Evolutionary conservation across 2,113 vertebrate genomes (phyloP).

Genomic region (Mus spicilegus): DNA sequence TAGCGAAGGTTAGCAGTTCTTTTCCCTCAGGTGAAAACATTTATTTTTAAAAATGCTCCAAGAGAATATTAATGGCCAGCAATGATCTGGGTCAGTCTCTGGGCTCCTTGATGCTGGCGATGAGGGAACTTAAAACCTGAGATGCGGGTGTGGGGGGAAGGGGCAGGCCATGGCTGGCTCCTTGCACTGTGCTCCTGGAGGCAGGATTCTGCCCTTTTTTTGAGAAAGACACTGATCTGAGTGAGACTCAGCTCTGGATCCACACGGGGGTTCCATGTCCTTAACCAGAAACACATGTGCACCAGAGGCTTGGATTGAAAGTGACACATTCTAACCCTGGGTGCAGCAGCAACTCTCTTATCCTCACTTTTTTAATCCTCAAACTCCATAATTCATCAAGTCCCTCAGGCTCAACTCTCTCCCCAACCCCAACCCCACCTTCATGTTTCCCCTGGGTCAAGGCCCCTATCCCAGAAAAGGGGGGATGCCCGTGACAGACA

Average conservation of each 20-base stretch:
- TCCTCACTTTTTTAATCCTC: conserved; percentile 77
- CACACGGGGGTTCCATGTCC: not conserved
- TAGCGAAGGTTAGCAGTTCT: conserved; percentile 72
- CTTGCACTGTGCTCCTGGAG: not conserved
- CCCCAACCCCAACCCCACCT: not conserved
- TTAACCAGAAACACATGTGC: conserved; percentile 79
- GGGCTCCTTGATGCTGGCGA: conserved; percentile 59
- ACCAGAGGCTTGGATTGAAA: conserved; percentile 69
- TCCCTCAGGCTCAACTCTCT: conserved; percentile 40
- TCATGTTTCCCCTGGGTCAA: not conserved
- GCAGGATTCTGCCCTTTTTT: not conserved
- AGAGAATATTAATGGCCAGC: conserved; percentile 76
- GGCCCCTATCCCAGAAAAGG: not conserved
- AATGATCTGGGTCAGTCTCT: conserved; percentile 52
- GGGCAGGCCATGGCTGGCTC: not conserved
- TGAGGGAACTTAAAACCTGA: not conserved
- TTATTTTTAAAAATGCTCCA: conserved; percentile 54
- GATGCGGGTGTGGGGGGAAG: no score
- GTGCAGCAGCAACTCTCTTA: conserved; percentile 66
- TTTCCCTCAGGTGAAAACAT: conserved; percentile 71
- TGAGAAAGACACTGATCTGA: not conserved
- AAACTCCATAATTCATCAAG: conserved; percentile 73
- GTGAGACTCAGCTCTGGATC: not conserved
- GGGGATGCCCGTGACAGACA: conserved; percentile 41
- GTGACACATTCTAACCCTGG: conserved; percentile 73